Conservation (phyloP, 64 coral and sea anemone species). For the Porites australiensis region DNA sequence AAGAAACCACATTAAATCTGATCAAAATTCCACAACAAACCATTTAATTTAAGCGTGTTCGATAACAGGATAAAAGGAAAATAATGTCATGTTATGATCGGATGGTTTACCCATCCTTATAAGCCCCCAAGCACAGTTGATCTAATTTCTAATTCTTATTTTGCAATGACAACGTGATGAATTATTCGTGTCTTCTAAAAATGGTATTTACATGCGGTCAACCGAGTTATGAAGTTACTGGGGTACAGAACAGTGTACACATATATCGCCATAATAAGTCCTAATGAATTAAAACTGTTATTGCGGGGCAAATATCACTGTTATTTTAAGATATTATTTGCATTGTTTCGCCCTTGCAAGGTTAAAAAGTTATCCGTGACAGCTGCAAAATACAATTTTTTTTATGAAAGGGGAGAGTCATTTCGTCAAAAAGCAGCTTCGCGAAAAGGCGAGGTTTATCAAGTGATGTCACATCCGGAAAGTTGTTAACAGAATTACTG, state of each 20-base stretch:
- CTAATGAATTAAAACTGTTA: neutral
- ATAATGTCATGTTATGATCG: neutral
- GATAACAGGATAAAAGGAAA: conserved; percentile 3
- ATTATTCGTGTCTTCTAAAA: neutral
- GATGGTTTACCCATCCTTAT: neutral
- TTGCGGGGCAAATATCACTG: neutral
- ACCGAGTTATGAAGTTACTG: neutral
- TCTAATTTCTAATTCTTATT: neutral
- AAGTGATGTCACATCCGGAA: neutral
- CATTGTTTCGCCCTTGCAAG: neutral
- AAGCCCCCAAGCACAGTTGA: neutral
- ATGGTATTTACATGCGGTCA: neutral
- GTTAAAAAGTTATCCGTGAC: neutral
- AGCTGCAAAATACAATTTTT: neutral
- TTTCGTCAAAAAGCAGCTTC: neutral
- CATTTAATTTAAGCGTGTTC: neutral
- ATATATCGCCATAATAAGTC: neutral
- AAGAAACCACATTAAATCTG: conserved; percentile 11
- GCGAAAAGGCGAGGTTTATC: neutral
- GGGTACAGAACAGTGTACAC: neutral
- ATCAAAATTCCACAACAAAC: neutral
- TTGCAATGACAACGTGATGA: neutral
- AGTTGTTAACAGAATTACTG: neutral
- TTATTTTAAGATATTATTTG: neutral
- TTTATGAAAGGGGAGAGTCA: neutral